Evolutionary conservation across 2,113 vertebrate species (phyloP), one percentile per base, ranked within the genome.

Genomic region (Serinus canaria): DNA sequence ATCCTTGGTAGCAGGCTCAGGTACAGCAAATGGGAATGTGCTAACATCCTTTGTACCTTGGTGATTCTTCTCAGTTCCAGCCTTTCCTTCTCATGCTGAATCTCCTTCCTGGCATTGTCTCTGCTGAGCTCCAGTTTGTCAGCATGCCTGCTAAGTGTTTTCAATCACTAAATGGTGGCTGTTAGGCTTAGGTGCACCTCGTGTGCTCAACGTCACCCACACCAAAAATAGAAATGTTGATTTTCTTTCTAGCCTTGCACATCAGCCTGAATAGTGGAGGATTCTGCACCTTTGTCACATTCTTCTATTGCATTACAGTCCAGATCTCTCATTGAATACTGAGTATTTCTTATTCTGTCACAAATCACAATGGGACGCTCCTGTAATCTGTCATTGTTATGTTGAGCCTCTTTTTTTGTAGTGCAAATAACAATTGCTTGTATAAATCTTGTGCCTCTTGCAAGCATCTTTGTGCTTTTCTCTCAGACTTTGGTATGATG

Each of bases 211-310:
- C 39, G 8, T 96, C 87, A 92, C 72, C 70, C 56, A 46, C 17
- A 68, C 88, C 69, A 92, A 90, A 95, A 96, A 93, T 94, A 96
- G 94, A 92, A 93, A 75, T 75, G 58, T 89, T 90, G 52, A 87
- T 97, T 97, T 95, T 92, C 66, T 87, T 83, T 68, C 77, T 35
- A 92, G 90, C 69, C 69, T 72, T 39, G 58, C 80, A 83, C 67
- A 22, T 95, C 92, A 90, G 59, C 70, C 68, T 75, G 64, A 64
- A 46, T 39, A 75, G 90, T 56, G 49, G 62, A 70, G 87, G 70
- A 43, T 92, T 70, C n/a, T 83, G 70, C 0, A 1, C 60, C 69
- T 95, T 79, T 92, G 46, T 68, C 72, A 41, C 69, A 3, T 83
- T 83, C 64, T 75, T 83, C 76, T 83, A 28, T 78, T 0, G 0